phyloP scores from a whole-genome alignment of 2,797 vertebrate genomes.

The Notoglanidium macrostoma region DNA sequence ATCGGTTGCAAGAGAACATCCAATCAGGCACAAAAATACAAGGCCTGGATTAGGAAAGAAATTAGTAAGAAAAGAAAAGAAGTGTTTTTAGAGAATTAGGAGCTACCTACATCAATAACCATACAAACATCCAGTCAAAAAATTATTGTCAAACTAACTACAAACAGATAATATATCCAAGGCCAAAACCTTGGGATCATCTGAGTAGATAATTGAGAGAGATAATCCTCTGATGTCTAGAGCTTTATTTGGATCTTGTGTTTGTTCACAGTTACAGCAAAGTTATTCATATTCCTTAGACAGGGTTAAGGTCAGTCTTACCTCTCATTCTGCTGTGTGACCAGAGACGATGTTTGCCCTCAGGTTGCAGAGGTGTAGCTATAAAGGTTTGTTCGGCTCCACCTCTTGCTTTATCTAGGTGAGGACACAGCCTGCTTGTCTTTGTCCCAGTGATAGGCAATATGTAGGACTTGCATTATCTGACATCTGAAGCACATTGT shows the following conservation, averaged over 20 bases:
- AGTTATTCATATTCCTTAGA: neutral
- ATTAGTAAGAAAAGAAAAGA: neutral
- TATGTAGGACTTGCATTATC: conserved; percentile 29
- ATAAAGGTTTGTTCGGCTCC: conserved; percentile 53
- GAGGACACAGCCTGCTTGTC: neutral
- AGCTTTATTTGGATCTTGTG: neutral
- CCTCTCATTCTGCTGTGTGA: conserved; percentile 70
- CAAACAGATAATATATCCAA: neutral
- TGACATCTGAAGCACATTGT: conserved; percentile 4
- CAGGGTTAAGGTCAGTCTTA: conserved; percentile 55
- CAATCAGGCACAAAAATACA: conserved; percentile 67
- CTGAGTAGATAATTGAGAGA: neutral
- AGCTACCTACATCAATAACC: no score
- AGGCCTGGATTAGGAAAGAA: conserved; percentile 57
- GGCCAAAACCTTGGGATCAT: neutral
- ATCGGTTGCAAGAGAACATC: conserved; percentile 38
- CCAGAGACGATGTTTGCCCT: neutral
- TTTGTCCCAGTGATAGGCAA: conserved; percentile 22
- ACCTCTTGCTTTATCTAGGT: conserved; percentile 38
- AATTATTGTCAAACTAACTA: neutral
- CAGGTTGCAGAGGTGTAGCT: conserved; percentile 9
- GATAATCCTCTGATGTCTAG: neutral
- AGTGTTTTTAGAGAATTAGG: conserved; percentile 12
- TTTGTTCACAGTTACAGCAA: neutral
- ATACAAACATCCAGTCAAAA: neutral